Percentiles rank a stretch among this genome's conserved stretches.
phyloP scores from a whole-genome alignment of 2,797 vertebrate genomes.

The Buceros bicornis region DNA sequence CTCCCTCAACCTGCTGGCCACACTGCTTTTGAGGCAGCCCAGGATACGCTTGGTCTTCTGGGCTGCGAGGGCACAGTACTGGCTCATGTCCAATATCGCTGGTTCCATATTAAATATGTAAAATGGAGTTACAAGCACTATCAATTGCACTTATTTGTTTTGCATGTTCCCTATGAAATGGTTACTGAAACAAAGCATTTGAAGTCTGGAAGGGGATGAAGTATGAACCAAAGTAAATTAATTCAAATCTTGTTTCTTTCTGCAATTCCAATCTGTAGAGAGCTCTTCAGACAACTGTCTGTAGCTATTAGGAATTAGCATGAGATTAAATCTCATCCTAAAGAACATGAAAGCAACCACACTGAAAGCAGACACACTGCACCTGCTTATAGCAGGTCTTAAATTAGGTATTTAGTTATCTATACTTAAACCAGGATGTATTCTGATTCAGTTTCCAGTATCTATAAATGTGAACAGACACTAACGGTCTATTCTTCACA shows the following conservation, averaged over 20 bases:
- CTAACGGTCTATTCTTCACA: background rate
- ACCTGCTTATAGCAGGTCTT: background rate
- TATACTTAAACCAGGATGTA: background rate
- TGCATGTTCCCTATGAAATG: background rate
- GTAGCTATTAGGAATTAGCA: background rate
- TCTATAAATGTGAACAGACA: background rate
- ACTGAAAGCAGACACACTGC: background rate
- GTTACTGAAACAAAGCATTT: background rate
- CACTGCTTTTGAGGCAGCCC: too few species aligned
- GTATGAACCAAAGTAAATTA: background rate
- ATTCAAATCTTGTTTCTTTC: conserved; percentile 24
- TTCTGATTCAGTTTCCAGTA: background rate
- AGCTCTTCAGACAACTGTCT: background rate
- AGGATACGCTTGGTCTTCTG: too few species aligned
- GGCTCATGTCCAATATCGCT: too few species aligned
- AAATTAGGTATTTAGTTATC: background rate
- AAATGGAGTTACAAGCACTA: background rate
- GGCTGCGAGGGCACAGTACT: too few species aligned
- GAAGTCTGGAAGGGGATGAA: background rate
- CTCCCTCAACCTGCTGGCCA: too few species aligned
- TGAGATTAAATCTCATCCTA: background rate
- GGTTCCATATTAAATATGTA: background rate
- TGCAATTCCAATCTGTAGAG: background rate
- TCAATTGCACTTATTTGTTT: background rate
- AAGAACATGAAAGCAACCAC: background rate